Conservation (phyloP, 2,888 invertebrate genomes). For the Geotrupes spiniger region DNA sequence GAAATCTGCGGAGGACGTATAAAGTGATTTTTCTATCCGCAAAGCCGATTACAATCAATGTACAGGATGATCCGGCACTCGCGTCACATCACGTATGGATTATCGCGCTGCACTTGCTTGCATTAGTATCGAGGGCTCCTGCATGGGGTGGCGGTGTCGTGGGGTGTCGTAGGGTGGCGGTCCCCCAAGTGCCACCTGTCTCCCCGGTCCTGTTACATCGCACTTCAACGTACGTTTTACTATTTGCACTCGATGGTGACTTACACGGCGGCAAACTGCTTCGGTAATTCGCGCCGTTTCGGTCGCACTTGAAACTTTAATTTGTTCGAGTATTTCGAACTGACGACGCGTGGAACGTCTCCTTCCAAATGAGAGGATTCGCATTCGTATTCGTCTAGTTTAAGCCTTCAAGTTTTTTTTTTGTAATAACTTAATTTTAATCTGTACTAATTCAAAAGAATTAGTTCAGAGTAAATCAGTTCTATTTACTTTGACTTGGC, state of each 20-base stretch:
- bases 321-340: no score
- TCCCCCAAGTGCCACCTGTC: slow-evolving; percentile 7
- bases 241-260: not conserved
- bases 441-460: no score
- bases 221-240: slow-evolving; percentile 6
- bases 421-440: no score
- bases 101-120: slow-evolving; percentile 12
- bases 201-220: not conserved
- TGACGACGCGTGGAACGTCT: no score
- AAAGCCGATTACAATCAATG: slow-evolving; percentile 4
- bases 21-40: slow-evolving; percentile 9
- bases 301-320: no score
- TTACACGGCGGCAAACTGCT: no score
- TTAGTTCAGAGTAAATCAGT: no score
- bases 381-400: no score
- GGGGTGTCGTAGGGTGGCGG: slow-evolving; percentile 6
- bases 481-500: no score
- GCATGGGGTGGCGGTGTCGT: slow-evolving; percentile 3
- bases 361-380: no score
- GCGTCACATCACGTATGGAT: slow-evolving; percentile 6
- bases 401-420: no score
- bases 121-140: slow-evolving; percentile 8
- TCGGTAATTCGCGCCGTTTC: no score
- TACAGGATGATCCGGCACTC: slow-evolving; percentile 1
- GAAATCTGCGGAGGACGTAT: not conserved